These are phyloP conservation scores for Gopherus evgoodei DNA, from an alignment of 2,113 vertebrate species.

Conservation along the genomic window DNA sequence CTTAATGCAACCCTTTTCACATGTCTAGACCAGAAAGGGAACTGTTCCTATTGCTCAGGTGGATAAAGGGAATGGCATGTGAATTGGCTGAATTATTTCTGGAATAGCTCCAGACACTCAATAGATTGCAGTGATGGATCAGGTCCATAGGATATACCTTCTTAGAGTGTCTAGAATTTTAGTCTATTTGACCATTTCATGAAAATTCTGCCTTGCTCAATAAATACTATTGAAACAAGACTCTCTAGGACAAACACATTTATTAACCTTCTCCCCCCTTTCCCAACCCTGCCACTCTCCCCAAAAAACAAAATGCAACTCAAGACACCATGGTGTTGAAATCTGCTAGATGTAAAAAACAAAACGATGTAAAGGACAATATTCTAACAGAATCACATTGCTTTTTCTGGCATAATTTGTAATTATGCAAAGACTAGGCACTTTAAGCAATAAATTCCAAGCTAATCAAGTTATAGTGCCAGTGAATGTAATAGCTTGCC, in stretches of 20 bases:
- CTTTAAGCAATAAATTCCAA: neutral
- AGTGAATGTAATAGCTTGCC: neutral
- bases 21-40: neutral
- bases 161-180: neutral
- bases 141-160: neutral
- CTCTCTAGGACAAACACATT: neutral
- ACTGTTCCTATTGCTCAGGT: neutral
- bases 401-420: neutral
- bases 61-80: neutral
- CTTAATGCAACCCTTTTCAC: neutral
- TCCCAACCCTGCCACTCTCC: too few relatives aligned
- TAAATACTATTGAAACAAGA: neutral
- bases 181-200: neutral
- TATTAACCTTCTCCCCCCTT: too few relatives aligned
- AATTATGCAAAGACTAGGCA: neutral
- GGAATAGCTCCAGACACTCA: neutral
- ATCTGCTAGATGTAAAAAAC: neutral
- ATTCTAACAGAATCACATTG: neutral
- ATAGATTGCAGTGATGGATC: neutral
- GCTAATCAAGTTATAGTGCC: neutral
- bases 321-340: neutral
- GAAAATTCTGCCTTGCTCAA: neutral
- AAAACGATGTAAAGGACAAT: neutral
- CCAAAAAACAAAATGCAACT: neutral
- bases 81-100: neutral